phyloP scores from a whole-genome alignment of 2,797 vertebrate species.

The Sebastes matsubarae region DNA sequence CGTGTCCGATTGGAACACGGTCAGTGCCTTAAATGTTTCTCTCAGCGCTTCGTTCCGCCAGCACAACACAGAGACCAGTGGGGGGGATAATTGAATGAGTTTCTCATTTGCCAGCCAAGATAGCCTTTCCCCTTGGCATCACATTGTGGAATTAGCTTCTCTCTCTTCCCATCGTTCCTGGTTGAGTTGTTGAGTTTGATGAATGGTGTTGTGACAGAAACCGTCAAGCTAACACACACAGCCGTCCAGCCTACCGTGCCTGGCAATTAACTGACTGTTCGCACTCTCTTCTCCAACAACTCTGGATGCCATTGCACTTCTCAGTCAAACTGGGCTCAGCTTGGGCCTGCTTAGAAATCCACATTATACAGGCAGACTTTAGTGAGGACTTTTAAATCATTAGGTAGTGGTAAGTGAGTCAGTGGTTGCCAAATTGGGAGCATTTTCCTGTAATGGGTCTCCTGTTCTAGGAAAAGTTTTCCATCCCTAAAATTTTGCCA shows the following conservation, averaged over 20 bases:
- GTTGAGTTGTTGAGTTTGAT: conserved; percentile 62
- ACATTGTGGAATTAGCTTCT: conserved; percentile 45
- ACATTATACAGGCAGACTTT: conserved; percentile 7
- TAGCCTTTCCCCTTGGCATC: conserved; percentile 50
- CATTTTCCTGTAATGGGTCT: conserved; percentile 44
- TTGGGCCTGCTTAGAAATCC: conserved; percentile 3
- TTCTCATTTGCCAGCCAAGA: conserved; percentile 61
- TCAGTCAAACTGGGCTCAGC: conserved; percentile 4
- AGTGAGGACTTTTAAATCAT: conserved; percentile 48
- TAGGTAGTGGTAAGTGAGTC: conserved; percentile 22
- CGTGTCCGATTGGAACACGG: conserved; percentile 28
- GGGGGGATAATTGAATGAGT: conserved; percentile 50
- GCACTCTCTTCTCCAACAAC: conserved; percentile 35
- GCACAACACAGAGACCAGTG: background rate
- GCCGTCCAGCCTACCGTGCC: conserved; percentile 35
- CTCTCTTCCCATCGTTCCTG: conserved; percentile 13
- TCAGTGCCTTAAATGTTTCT: conserved; percentile 33
- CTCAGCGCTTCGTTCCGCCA: conserved; percentile 6
- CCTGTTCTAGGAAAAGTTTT: conserved; percentile 52
- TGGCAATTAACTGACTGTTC: conserved; percentile 63
- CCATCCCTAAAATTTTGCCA: conserved; percentile 41
- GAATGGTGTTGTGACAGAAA: conserved; percentile 77
- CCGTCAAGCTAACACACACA: conserved; percentile 50
- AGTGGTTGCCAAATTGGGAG: conserved; percentile 44
- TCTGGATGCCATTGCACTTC: background rate